Evolutionary conservation across 2,797 vertebrate genomes (phyloP).

Genomic region (Cephalopachus bancanus): DNA sequence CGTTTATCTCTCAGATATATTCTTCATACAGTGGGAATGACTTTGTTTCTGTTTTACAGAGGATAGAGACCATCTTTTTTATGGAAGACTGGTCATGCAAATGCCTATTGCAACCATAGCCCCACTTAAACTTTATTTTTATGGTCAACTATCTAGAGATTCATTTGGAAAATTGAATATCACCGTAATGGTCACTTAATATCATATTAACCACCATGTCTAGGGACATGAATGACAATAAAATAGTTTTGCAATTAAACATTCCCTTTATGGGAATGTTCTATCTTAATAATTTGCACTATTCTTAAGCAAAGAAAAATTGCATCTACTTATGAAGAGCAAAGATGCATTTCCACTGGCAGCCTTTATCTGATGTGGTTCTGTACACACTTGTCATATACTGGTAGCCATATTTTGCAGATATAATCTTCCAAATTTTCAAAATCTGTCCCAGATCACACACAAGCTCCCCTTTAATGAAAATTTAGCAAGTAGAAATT

Average conservation of each 20-base stretch:
- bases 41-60: neutral
- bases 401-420: neutral
- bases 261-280: neutral
- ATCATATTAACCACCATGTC: neutral
- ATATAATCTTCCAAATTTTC: neutral
- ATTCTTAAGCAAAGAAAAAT: constrained; percentile 20
- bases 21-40: constrained; percentile 13
- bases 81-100: neutral
- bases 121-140: neutral
- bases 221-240: neutral
- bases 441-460: neutral
- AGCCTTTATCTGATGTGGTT: neutral
- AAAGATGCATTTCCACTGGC: neutral
- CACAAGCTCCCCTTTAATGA: neutral
- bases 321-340: neutral
- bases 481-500: constrained; percentile 46
- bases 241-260: constrained; percentile 51
- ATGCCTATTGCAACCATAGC: neutral
- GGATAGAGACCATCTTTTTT: neutral
- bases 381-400: neutral
- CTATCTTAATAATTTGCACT: neutral
- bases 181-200: neutral
- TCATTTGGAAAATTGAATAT: constrained; percentile 27
- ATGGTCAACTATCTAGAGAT: neutral
- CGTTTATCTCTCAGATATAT: neutral